Evolutionary conservation across 2,113 vertebrate species (phyloP).

Genomic region (Sphyrna mokarran): DNA sequence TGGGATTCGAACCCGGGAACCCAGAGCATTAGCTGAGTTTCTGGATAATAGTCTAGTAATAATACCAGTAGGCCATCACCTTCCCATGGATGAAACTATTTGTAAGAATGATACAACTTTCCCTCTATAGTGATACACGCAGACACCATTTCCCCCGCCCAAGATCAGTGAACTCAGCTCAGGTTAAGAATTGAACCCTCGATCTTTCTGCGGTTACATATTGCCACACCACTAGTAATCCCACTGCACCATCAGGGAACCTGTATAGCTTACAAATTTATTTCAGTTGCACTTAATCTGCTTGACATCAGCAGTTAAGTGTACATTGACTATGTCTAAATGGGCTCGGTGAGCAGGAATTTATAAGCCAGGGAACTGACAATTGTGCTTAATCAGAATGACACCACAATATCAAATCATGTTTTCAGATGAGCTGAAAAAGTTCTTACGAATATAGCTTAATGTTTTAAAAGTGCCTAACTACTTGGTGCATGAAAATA

Average conservation of each 20-base stretch:
- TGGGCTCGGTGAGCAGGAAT: background rate
- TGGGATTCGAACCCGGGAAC: no score
- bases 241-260: background rate
- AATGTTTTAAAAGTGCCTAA: background rate
- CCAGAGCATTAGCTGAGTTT: no score
- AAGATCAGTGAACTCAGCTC: background rate
- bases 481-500: background rate
- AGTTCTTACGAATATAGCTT: background rate
- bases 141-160: background rate
- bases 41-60: no score
- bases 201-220: background rate
- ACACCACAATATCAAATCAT: background rate
- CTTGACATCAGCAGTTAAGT: slow-evolving; percentile 8
- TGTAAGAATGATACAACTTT: background rate
- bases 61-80: no score
- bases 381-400: background rate
- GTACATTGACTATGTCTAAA: background rate
- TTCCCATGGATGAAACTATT: no score
- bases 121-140: no score
- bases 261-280: background rate
- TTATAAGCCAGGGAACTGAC: background rate
- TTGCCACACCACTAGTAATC: background rate
- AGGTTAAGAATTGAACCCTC: background rate
- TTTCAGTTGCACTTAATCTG: background rate
- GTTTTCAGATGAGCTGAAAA: background rate